Conservation (phyloP, 2,888 invertebrate genomes). For the Loripinus fragilis region DNA sequence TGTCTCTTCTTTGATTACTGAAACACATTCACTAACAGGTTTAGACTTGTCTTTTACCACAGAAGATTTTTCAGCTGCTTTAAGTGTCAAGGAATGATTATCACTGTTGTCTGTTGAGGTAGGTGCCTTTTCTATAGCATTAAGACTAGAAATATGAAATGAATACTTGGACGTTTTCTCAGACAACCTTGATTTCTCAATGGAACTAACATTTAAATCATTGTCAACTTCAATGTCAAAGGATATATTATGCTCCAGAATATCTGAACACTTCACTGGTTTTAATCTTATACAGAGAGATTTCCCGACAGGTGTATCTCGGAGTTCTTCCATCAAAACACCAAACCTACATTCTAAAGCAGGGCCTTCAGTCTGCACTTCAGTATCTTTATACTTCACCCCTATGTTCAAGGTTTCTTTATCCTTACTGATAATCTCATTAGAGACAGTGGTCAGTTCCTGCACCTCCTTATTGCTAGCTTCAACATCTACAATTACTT, state of each 20-base stretch:
- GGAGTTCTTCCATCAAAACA: neutral
- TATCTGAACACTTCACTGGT: neutral
- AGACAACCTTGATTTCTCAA: neutral
- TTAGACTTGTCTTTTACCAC: neutral
- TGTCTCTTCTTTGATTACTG: neutral
- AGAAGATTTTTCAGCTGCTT: neutral
- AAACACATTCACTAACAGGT: no score
- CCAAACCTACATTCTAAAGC: constrained; percentile 8
- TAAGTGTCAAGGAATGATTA: neutral
- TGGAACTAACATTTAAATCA: neutral
- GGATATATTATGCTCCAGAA: neutral
- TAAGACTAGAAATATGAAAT: neutral
- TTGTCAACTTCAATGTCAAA: constrained; percentile 5
- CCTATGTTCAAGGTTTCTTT: neutral
- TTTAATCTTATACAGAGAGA: neutral
- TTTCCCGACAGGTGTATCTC: neutral
- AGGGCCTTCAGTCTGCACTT: neutral
- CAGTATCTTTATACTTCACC: neutral
- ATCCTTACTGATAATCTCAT: neutral
- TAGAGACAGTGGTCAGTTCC: neutral
- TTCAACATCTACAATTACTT: no score
- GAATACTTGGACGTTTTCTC: neutral
- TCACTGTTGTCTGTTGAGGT: constrained; percentile 11
- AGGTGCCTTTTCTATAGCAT: neutral
- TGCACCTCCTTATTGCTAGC: neutral